These are phyloP conservation scores for Diglossa brunneiventris DNA, from an alignment of 2,113 vertebrate species.

Conservation along the genomic window DNA sequence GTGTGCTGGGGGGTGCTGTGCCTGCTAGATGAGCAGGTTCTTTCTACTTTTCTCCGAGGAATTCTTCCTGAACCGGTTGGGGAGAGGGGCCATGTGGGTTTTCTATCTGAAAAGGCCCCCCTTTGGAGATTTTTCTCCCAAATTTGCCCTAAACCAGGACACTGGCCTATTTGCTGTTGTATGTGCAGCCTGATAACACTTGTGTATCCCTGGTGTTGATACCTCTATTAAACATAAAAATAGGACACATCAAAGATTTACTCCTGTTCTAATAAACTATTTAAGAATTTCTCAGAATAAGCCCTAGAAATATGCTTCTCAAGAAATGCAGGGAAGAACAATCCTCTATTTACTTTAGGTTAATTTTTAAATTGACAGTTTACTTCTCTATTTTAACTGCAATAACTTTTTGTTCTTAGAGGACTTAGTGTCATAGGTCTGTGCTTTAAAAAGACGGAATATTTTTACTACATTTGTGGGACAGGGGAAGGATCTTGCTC, in stretches of 20 bases:
- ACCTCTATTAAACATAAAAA: background rate
- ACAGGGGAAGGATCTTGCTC: background rate
- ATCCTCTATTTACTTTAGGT: background rate
- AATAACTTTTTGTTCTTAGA: background rate
- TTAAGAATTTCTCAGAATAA: background rate
- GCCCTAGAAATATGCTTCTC: background rate
- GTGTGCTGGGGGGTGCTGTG: no score
- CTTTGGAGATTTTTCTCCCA: no score
- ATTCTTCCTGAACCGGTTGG: no score
- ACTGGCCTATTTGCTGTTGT: background rate
- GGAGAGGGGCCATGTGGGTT: no score
- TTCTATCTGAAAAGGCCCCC: no score
- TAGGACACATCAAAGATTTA: background rate
- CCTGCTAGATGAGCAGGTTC: no score
- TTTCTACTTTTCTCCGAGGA: no score
- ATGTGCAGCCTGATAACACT: background rate
- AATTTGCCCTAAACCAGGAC: no score
- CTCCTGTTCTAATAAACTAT: background rate
- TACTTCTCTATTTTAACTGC: background rate
- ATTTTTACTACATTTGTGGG: background rate
- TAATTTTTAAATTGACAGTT: background rate
- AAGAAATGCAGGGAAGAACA: background rate
- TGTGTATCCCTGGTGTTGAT: background rate
- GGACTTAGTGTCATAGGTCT: background rate
- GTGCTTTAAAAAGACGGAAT: background rate